A percentile compares a stretch with the other conserved stretches of the same genome.
Conservation (phyloP, 2,113 vertebrate species). For the Hepsetus odoe region DNA sequence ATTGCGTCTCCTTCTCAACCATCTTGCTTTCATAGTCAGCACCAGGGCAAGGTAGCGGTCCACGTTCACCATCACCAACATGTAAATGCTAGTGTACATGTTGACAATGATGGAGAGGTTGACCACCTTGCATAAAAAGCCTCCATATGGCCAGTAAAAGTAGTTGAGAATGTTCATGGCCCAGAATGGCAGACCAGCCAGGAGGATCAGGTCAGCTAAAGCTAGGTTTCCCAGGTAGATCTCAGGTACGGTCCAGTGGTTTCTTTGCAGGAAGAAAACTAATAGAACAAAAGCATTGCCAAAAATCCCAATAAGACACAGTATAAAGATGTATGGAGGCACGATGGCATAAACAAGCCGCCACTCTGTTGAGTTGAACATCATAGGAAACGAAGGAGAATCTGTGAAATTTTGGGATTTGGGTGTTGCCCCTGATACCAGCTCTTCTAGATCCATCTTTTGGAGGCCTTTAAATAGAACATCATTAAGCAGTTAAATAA, state of each 20-base stretch:
- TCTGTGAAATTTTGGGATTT: slow-evolving; percentile 57
- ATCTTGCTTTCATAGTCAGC: slow-evolving; percentile 83
- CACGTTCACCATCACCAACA: slow-evolving; percentile 86
- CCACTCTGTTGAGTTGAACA: slow-evolving; percentile 61
- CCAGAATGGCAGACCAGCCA: slow-evolving; percentile 88
- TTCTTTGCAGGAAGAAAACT: slow-evolving; percentile 81
- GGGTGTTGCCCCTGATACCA: background rate
- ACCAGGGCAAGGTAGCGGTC: slow-evolving; percentile 92
- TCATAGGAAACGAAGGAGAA: background rate
- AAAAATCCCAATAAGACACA: slow-evolving; percentile 77
- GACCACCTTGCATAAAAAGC: slow-evolving; percentile 81
- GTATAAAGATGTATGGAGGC: slow-evolving; percentile 83
- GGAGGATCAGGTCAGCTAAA: slow-evolving; percentile 81
- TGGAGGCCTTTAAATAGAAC: background rate
- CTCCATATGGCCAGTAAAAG: slow-evolving; percentile 86
- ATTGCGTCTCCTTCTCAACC: slow-evolving; percentile 74
- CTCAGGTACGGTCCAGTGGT: slow-evolving; percentile 83
- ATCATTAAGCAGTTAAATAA: background rate
- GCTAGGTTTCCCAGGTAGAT: slow-evolving; percentile 91
- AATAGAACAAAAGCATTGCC: slow-evolving; percentile 87
- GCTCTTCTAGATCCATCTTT: slow-evolving; percentile 51
- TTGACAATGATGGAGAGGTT: slow-evolving; percentile 79
- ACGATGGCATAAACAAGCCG: slow-evolving; percentile 66
- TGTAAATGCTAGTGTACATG: slow-evolving; percentile 85
- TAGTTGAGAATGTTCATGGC: slow-evolving; percentile 79